phyloP scores from a whole-genome alignment of 2,113 vertebrate species.

The Dicaeum eximium region DNA sequence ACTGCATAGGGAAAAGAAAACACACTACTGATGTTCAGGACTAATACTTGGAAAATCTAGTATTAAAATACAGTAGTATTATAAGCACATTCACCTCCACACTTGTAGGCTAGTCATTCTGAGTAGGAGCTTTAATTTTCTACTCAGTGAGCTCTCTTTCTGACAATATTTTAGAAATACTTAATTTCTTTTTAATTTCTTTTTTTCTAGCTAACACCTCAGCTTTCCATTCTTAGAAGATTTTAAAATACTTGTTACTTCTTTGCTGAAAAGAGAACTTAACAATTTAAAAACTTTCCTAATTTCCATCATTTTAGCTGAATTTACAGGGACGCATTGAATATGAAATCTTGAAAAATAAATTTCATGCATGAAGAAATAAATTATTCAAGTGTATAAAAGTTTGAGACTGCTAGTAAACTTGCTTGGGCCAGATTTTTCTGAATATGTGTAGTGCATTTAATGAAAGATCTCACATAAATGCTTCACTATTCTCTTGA shows the following conservation, averaged over 20 bases:
- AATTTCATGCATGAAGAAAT: neutral
- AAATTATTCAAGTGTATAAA: neutral
- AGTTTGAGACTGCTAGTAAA: neutral
- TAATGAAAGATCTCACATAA: neutral
- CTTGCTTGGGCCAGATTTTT: neutral
- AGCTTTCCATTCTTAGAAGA: neutral
- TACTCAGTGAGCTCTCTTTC: neutral
- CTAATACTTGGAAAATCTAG: neutral
- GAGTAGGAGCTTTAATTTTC: neutral
- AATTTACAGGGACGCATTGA: neutral
- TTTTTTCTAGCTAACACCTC: neutral
- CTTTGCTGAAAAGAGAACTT: neutral
- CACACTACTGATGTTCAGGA: neutral
- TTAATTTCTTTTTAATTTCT: neutral
- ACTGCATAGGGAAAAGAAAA: constrained; percentile 11
- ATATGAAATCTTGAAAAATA: neutral
- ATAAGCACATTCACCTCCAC: neutral
- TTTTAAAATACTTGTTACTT: neutral
- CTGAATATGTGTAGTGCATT: neutral
- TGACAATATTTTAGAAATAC: neutral
- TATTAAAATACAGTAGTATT: constrained; percentile 14
- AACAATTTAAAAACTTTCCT: neutral
- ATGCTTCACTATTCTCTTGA: neutral
- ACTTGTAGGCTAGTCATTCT: neutral
- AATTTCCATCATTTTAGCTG: neutral